These are phyloP conservation scores for Limanda limanda DNA, from an alignment of 2,113 vertebrate genomes.

Conservation along the genomic window DNA sequence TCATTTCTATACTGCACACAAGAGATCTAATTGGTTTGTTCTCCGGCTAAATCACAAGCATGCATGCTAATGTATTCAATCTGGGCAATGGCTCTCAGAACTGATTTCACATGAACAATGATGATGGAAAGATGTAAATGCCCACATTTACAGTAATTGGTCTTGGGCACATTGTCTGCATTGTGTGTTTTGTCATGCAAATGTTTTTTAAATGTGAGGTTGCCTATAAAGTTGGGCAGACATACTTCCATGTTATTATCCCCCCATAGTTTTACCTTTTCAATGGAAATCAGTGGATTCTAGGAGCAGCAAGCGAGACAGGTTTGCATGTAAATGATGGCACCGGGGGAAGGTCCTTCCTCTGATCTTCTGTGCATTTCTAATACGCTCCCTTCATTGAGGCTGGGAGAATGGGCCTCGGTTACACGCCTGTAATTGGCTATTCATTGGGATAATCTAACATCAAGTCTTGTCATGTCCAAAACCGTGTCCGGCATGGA, in stretches of 20 bases:
- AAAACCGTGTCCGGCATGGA: conserved; percentile 55
- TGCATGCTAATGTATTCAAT: conserved; percentile 74
- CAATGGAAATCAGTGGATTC: conserved; percentile 52
- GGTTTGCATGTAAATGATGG: conserved; percentile 63
- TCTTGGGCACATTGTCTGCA: conserved; percentile 68
- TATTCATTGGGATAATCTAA: conserved; percentile 66
- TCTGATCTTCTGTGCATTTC: conserved; percentile 64
- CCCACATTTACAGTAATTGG: conserved; percentile 78
- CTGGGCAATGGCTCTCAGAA: conserved; percentile 73
- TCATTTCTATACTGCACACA: conserved; percentile 48
- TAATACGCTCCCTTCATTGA: conserved; percentile 49
- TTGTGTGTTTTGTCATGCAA: conserved; percentile 81
- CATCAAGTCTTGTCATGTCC: conserved; percentile 72
- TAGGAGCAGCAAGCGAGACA: conserved; percentile 34
- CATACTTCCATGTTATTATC: conserved; percentile 73
- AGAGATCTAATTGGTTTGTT: conserved; percentile 65
- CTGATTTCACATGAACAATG: conserved; percentile 80
- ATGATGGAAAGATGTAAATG: conserved; percentile 79
- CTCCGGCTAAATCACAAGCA: conserved; percentile 55
- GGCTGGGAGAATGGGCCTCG: conserved; percentile 58
- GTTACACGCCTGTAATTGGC: conserved; percentile 60
- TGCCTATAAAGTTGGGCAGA: conserved; percentile 46
- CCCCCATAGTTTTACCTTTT: conserved; percentile 47
- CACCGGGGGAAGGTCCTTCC: conserved; percentile 45
- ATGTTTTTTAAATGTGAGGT: conserved; percentile 61